Conservation (phyloP, 2,888 invertebrate species). For the Meta bourneti region DNA sequence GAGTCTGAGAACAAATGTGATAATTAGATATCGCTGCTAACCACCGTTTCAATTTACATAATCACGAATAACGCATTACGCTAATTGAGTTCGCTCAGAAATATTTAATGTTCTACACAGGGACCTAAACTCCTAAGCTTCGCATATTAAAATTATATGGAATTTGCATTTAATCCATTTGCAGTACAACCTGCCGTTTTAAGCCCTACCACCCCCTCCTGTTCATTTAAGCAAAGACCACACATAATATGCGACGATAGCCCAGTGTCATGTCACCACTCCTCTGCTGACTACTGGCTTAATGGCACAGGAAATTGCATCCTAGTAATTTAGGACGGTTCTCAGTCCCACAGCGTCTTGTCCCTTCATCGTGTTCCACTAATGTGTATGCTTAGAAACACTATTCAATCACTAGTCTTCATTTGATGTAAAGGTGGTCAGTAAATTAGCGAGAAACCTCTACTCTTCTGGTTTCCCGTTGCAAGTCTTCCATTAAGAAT, state of each 20-base stretch:
- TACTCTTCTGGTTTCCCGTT: constrained; percentile 11
- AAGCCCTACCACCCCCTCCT: constrained; percentile 4
- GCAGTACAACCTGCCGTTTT: constrained; percentile 47
- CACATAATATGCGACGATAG: constrained; percentile 39
- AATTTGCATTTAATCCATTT: constrained; percentile 65
- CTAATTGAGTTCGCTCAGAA: constrained; percentile 68
- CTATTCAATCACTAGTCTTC: constrained; percentile 66
- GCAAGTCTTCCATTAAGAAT: constrained; percentile 18
- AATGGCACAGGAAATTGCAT: constrained; percentile 73
- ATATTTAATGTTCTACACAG: constrained; percentile 62
- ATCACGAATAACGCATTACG: constrained; percentile 63
- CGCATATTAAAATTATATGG: constrained; percentile 67
- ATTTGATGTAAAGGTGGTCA: constrained; percentile 56
- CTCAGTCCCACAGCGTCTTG: constrained; percentile 54
- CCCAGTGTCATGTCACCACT: constrained; percentile 63
- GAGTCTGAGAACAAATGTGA: constrained; percentile 42
- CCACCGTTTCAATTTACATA: constrained; percentile 64
- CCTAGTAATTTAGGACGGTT: constrained; percentile 60
- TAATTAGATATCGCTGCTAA: constrained; percentile 54
- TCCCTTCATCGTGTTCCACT: constrained; percentile 51
- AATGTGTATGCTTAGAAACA: constrained; percentile 68
- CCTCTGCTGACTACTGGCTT: constrained; percentile 47
- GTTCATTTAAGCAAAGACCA: constrained; percentile 36
- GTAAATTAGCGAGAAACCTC: constrained; percentile 45
- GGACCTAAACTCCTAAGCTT: constrained; percentile 18